These are phyloP conservation scores for Eolophus roseicapilla DNA, from an alignment of 2,113 vertebrate genomes.

Conservation along the genomic window DNA sequence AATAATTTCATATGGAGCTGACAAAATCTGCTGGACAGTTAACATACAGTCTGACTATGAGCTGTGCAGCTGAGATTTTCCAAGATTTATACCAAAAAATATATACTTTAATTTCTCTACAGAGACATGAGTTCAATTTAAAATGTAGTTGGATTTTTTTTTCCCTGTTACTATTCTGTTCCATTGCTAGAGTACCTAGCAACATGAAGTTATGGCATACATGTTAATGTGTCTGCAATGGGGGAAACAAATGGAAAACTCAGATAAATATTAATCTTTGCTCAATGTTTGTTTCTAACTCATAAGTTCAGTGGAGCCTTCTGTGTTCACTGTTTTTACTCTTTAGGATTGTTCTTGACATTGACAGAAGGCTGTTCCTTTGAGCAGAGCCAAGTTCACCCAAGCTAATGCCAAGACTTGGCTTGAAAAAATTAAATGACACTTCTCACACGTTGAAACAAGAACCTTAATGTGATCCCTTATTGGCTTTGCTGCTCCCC, in stretches of 20 bases:
- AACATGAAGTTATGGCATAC: not conserved
- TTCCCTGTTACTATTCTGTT: slow-evolving; percentile 3
- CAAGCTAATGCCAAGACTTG: slow-evolving; percentile 22
- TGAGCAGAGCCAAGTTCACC: slow-evolving; percentile 10
- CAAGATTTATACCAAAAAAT: not conserved
- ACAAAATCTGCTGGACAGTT: not conserved
- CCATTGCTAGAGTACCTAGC: not conserved
- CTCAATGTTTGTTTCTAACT: not conserved
- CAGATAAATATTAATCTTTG: slow-evolving; percentile 24
- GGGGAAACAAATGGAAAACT: slow-evolving; percentile 1
- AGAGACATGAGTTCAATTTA: not conserved
- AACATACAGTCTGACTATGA: not conserved
- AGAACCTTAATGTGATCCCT: not conserved
- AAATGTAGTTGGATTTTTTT: slow-evolving; percentile 3
- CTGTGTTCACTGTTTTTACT: slow-evolving; percentile 20
- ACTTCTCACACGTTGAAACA: slow-evolving; percentile 11
- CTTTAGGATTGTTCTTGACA: slow-evolving; percentile 29
- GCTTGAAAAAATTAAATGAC: slow-evolving; percentile 7
- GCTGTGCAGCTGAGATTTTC: not conserved
- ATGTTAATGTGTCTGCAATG: not conserved
- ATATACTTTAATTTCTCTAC: not conserved
- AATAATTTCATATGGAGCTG: not conserved
- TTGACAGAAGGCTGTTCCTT: slow-evolving; percentile 39
- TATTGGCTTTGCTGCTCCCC: not conserved
- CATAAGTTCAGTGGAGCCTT: not conserved